Base-by-base conservation (phyloP, 2,888 invertebrate species). In the Anoplius nigerrimus region DNA sequence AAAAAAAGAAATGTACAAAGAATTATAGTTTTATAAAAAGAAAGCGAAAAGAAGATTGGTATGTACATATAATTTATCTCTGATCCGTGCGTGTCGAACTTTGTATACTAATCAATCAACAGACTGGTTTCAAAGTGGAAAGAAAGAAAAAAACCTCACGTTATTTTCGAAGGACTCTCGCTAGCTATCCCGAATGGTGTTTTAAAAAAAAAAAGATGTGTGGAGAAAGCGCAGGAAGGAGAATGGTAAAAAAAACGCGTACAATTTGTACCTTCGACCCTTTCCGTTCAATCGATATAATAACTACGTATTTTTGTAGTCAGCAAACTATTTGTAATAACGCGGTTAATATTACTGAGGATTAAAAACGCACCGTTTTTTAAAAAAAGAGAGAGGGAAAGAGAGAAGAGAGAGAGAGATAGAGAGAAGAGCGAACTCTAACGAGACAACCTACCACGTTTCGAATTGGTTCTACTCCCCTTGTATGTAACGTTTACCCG, bases 1-100 rank as follows among this genome's bases (percentile, higher is more conserved):
- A 58, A 55, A 74, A 51, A 54, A 62, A 52, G 24, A 64, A 70
- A 52, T 74, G 73, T 72, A 73, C 68, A 71, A 68, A 71, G 67
- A 68, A 63, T 63, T 73, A 70, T 68, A 72, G 66, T 71, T 73
- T 68, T 68, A 66, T 68, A 66, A 62, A 62, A 54, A 61, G 42
- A 66, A 65, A 60, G 63, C 61, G 22, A 64, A 57, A 57, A 52
- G 71, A 61, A 43, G 66, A 66, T 72, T 71, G 61, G 58, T 51
- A 57, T 55, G 53, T 58, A 60, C 48, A 48, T 48, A 48, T 48
- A 48, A 48, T 48, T 48, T 48, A 48, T 48, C 48, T 48, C 48
- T 48, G 57, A 60, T 34, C 63, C 61, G 64, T 67, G 71, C 54
- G 60, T 56, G 20, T 52, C 58, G n/a, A 59, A 45, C 57, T 22